These are phyloP conservation scores for Drosophila truncata DNA, from an alignment of 1,140 invertebrate genomes.

Conservation along the genomic window DNA sequence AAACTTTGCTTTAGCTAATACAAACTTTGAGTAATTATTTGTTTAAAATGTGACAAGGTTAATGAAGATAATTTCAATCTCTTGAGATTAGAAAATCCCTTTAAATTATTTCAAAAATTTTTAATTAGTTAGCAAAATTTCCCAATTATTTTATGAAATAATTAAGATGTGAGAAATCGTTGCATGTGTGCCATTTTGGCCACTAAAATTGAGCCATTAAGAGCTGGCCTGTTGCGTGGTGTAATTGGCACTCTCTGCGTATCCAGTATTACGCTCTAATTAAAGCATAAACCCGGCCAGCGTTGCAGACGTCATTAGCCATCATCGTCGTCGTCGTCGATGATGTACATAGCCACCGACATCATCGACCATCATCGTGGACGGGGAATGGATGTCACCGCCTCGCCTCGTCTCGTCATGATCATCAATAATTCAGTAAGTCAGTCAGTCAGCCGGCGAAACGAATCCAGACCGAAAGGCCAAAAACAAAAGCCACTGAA, in stretches of 20 bases:
- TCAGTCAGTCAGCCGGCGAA: conserved; percentile 1
- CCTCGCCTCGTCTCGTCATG: conserved; percentile 14
- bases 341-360: not conserved
- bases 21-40: too few species aligned
- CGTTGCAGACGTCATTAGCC: not conserved
- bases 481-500: conserved; percentile 16
- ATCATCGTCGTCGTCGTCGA: conserved; percentile 4
- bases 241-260: conserved; percentile 39
- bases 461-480: conserved; percentile 2
- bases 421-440: conserved; percentile 57
- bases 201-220: conserved; percentile 22
- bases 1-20: too few species aligned
- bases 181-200: conserved; percentile 3
- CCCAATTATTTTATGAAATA: too few species aligned
- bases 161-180: not conserved
- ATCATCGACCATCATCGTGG: conserved; percentile 4
- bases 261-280: conserved; percentile 56
- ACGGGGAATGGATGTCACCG: conserved; percentile 14
- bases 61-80: not conserved
- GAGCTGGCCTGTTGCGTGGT: conserved; percentile 22
- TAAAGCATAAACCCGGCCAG: conserved; percentile 60
- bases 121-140: not conserved
- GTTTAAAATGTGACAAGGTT: too few species aligned
- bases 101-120: not conserved
- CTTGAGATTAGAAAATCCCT: not conserved